phyloP scores from a whole-genome alignment of 2,797 vertebrate genomes.

The Periparus ater region DNA sequence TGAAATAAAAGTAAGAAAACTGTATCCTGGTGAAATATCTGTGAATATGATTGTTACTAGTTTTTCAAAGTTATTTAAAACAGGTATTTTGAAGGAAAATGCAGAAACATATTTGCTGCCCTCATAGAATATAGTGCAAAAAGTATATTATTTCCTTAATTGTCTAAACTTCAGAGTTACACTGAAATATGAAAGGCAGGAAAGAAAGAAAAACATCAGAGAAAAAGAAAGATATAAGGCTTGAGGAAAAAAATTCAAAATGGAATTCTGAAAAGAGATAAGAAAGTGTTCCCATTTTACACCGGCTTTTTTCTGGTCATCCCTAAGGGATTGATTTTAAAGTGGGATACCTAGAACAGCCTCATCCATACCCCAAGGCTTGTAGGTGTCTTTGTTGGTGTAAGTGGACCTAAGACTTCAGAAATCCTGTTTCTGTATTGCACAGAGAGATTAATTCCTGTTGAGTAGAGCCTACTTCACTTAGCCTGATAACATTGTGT shows the following conservation, averaged over 20 bases:
- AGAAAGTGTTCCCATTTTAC: accelerated
- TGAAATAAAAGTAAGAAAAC: not conserved
- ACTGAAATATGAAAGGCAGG: not conserved
- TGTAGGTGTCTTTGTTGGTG: not conserved
- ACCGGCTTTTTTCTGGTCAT: not conserved
- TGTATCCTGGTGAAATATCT: not conserved
- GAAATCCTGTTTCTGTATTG: not conserved
- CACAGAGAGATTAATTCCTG: not conserved
- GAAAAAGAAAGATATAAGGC: not conserved
- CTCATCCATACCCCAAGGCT: not conserved
- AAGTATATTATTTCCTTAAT: not conserved
- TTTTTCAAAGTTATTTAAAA: not conserved
- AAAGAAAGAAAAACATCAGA: not conserved
- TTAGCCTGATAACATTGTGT: not conserved
- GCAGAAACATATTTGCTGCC: not conserved
- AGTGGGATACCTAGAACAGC: not conserved
- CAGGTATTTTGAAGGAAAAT: not conserved
- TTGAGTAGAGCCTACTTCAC: not conserved
- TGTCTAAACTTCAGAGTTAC: not conserved
- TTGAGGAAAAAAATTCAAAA: not conserved
- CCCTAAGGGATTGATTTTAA: not conserved
- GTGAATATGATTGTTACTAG: not conserved
- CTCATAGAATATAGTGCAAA: not conserved
- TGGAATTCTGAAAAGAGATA: not conserved
- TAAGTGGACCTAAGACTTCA: not conserved